Evolutionary conservation across 1,140 invertebrate species (phyloP).

Genomic region (Drosophila nannoptera): DNA sequence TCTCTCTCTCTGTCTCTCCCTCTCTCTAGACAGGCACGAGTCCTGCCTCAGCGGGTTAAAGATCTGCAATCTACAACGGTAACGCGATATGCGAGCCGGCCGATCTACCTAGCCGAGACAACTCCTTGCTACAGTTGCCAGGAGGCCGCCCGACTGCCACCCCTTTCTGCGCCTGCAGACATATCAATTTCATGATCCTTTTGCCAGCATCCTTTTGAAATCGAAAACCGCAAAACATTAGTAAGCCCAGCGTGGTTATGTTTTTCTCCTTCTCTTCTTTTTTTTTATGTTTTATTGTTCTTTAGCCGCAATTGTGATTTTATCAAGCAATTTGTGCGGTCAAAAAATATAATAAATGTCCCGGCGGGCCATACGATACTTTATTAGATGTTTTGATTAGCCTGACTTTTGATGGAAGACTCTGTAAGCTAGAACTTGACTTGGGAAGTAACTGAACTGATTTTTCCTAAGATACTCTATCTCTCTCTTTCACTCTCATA

Average conservation of each 20-base stretch:
- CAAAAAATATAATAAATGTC: slow-evolving; percentile 1
- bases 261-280: slow-evolving; percentile 19
- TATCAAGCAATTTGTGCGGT: slow-evolving; percentile 69
- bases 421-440: too few species aligned
- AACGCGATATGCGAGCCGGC: slow-evolving; percentile 54
- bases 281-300: slow-evolving; percentile 46
- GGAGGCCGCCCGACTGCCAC: slow-evolving; percentile 38
- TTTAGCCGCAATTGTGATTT: slow-evolving; percentile 66
- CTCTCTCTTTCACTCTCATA: too few species aligned
- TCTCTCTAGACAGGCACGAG: slow-evolving; percentile 43
- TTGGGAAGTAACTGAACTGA: too few species aligned
- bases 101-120: slow-evolving; percentile 21
- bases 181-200: slow-evolving; percentile 61
- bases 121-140: slow-evolving; percentile 26
- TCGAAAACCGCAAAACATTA: slow-evolving; percentile 65
- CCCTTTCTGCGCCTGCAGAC: slow-evolving; percentile 47
- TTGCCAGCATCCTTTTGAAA: slow-evolving; percentile 67
- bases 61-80: slow-evolving; percentile 63
- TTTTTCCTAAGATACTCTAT: too few species aligned
- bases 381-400: slow-evolving; percentile 35
- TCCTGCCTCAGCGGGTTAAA: slow-evolving; percentile 27
- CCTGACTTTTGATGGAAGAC: neutral
- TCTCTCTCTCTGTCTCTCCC: too few species aligned
- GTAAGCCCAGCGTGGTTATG: slow-evolving; percentile 55
- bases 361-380: slow-evolving; percentile 17